Percentiles rank a stretch among this genome's conserved stretches.
Conservation (phyloP, 2,797 vertebrate species). For the Ataeniobius toweri region DNA sequence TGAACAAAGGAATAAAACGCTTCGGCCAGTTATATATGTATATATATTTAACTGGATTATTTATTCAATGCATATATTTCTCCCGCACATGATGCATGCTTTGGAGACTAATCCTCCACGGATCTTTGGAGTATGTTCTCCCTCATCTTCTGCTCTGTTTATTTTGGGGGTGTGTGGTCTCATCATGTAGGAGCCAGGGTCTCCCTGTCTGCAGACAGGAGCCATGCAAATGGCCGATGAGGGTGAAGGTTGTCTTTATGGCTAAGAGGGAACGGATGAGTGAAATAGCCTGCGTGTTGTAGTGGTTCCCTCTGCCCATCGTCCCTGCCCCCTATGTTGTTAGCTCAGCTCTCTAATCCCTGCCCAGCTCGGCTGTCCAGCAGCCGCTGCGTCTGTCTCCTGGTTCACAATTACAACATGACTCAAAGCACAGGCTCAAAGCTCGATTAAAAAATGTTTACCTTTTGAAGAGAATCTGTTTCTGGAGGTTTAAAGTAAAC, state of each 20-base stretch:
- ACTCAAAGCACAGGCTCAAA: constrained; percentile 32
- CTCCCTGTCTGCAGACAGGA: constrained; percentile 51
- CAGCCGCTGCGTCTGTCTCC: constrained; percentile 58
- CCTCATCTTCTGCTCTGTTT: constrained; percentile 44
- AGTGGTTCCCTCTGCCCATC: constrained; percentile 67
- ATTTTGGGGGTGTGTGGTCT: constrained; percentile 62
- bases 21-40: constrained; percentile 10
- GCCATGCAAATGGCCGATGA: constrained; percentile 62
- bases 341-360: constrained; percentile 64
- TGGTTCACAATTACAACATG: constrained; percentile 25
- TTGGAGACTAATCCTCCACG: constrained; percentile 1
- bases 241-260: constrained; percentile 58
- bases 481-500: not conserved
- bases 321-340: constrained; percentile 60
- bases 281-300: constrained; percentile 62
- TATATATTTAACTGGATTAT: not conserved
- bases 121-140: constrained; percentile 1
- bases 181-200: constrained; percentile 37
- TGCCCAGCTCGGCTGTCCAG: constrained; percentile 43
- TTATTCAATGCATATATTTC: not conserved
- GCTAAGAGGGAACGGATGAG: constrained; percentile 81
- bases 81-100: constrained; percentile 6
- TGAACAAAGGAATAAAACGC: not conserved
- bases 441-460: not conserved
- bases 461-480: not conserved